Conservation (phyloP, 2,888 invertebrate species). For the Pristionchus entomophagus region DNA sequence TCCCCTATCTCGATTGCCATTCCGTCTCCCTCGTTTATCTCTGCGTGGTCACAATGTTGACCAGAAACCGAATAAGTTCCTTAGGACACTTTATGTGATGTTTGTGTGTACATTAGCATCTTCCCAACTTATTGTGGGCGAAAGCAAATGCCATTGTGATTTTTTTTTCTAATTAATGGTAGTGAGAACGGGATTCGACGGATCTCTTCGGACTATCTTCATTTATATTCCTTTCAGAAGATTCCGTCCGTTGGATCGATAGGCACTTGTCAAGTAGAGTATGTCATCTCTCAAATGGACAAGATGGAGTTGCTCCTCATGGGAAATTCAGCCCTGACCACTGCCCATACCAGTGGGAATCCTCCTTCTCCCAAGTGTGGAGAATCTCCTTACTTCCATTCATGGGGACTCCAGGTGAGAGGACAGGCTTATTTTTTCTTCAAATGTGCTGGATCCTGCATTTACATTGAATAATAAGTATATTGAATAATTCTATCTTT, state of each 20-base stretch:
- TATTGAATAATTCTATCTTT: no score
- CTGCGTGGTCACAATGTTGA: no score
- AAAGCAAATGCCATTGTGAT: no score
- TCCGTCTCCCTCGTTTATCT: no score
- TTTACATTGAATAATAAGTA: no score
- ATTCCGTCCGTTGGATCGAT: neutral
- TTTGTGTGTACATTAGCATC: no score
- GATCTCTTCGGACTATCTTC: neutral
- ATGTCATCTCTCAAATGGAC: conserved; percentile 63
- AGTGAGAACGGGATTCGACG: neutral
- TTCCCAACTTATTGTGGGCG: no score
- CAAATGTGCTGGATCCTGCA: no score
- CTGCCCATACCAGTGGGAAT: conserved; percentile 39
- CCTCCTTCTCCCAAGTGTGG: neutral
- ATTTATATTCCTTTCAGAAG: neutral
- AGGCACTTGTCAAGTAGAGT: conserved; percentile 53
- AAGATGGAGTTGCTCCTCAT: conserved; percentile 61
- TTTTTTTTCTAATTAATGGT: neutral
- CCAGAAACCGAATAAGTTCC: no score
- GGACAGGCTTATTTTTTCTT: neutral
- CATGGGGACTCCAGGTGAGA: conserved; percentile 69
- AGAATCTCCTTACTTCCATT: conserved; percentile 62
- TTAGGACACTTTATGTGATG: no score
- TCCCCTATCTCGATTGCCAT: no score
- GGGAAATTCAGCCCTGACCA: conserved; percentile 58